These are phyloP conservation scores for Balanococcus diminutus DNA, from an alignment of 2,888 invertebrate genomes.

Conservation along the genomic window DNA sequence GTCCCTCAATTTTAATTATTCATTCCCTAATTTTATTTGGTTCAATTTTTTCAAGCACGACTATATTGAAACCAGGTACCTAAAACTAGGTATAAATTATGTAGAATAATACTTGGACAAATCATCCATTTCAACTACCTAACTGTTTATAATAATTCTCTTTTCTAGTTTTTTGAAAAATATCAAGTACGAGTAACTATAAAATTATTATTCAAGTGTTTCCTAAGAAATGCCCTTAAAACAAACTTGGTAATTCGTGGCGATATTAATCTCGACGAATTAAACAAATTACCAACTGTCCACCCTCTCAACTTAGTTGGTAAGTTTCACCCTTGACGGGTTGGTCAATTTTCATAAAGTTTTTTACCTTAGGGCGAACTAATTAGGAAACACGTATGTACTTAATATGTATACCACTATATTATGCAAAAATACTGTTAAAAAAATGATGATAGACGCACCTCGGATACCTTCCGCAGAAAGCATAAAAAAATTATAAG, in stretches of 20 bases:
- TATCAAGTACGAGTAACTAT: too few relatives aligned
- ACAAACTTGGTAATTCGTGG: neutral
- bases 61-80: too few relatives aligned
- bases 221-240: too few relatives aligned
- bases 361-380: neutral
- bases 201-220: too few relatives aligned
- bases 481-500: constrained; percentile 51
- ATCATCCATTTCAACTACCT: too few relatives aligned
- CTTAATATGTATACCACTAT: neutral
- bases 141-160: too few relatives aligned
- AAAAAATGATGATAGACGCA: constrained; percentile 42
- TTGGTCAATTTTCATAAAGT: neutral
- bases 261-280: neutral
- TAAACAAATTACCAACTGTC: neutral
- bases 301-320: neutral
- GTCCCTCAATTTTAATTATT: too few relatives aligned
- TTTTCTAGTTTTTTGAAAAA: too few relatives aligned
- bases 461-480: constrained; percentile 51
- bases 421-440: constrained; percentile 21
- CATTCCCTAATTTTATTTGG: too few relatives aligned
- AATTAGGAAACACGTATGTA: neutral
- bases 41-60: too few relatives aligned
- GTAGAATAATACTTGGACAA: neutral
- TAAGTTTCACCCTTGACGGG: neutral
- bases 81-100: neutral